Evolutionary conservation across 2,797 vertebrate species (phyloP).

Genomic region (Ctenochaetus hawaiiensis): DNA sequence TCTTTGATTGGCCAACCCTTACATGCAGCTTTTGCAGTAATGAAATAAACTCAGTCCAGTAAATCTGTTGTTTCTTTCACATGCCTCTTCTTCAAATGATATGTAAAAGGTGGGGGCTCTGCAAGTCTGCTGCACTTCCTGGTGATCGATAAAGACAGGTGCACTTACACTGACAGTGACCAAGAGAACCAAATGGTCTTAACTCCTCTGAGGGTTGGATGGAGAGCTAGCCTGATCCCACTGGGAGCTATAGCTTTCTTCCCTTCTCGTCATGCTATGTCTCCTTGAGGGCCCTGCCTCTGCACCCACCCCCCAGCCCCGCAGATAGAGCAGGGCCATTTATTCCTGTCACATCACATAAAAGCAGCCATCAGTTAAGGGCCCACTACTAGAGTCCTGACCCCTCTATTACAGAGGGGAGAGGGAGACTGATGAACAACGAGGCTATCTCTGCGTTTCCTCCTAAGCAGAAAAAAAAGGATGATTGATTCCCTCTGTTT

Average conservation of each 20-base stretch:
- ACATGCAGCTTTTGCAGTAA: slow-evolving; percentile 8
- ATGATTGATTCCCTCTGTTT: slow-evolving; percentile 76
- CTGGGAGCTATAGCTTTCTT: slow-evolving; percentile 73
- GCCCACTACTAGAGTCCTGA: slow-evolving; percentile 72
- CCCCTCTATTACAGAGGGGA: slow-evolving; percentile 76
- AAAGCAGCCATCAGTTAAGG: slow-evolving; percentile 83
- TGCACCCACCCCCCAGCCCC: neutral
- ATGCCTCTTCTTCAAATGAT: slow-evolving; percentile 16
- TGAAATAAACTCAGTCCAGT: slow-evolving; percentile 8
- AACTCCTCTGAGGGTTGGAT: slow-evolving; percentile 45
- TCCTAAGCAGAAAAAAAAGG: slow-evolving; percentile 54
- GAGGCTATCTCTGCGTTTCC: slow-evolving; percentile 64
- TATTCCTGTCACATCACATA: slow-evolving; percentile 80
- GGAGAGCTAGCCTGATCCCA: slow-evolving; percentile 56
- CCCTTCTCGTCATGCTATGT: slow-evolving; percentile 61
- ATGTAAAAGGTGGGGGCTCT: slow-evolving; percentile 1
- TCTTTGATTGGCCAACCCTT: neutral
- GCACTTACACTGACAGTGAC: slow-evolving; percentile 66
- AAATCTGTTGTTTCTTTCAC: slow-evolving; percentile 21
- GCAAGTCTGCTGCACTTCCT: slow-evolving; percentile 55
- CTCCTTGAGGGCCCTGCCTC: slow-evolving; percentile 60
- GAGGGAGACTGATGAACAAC: slow-evolving; percentile 72
- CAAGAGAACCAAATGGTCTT: slow-evolving; percentile 45
- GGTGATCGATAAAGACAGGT: slow-evolving; percentile 68
- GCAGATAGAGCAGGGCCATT: slow-evolving; percentile 78